Conservation (phyloP, 2,888 invertebrate species). For the Rotaria macrura region DNA sequence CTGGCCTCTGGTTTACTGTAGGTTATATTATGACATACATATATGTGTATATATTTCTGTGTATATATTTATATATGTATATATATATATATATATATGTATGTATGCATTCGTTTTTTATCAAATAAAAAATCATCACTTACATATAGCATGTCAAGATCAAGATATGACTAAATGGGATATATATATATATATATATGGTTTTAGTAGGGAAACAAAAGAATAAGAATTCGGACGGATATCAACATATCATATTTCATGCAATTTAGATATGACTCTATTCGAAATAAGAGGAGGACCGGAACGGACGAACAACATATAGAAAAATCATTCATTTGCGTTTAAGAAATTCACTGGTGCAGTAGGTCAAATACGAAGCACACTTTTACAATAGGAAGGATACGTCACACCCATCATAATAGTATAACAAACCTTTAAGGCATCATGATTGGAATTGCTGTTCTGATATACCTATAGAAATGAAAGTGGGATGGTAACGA, state of each 20-base stretch:
- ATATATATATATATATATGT: background rate
- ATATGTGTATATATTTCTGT: no score
- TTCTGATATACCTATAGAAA: conserved; percentile 4
- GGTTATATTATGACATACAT: background rate
- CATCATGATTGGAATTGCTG: conserved; percentile 2
- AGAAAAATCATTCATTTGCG: background rate
- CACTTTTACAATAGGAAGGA: background rate
- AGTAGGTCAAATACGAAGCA: background rate
- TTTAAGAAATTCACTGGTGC: background rate
- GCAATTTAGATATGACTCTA: background rate
- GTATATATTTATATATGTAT: no score
- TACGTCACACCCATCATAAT: background rate
- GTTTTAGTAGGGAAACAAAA: background rate
- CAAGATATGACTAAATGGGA: background rate
- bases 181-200: background rate
- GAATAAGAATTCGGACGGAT: background rate
- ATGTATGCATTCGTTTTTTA: background rate
- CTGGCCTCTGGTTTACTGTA: background rate
- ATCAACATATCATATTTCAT: background rate
- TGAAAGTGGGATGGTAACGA: background rate
- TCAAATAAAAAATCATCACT: background rate
- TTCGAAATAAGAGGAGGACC: background rate
- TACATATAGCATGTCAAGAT: background rate
- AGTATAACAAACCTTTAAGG: background rate
- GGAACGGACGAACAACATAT: background rate